A percentile compares a stretch with the other conserved stretches of the same genome.
Conservation (phyloP, 2,888 invertebrate species). For the Dicycla oo region DNA sequence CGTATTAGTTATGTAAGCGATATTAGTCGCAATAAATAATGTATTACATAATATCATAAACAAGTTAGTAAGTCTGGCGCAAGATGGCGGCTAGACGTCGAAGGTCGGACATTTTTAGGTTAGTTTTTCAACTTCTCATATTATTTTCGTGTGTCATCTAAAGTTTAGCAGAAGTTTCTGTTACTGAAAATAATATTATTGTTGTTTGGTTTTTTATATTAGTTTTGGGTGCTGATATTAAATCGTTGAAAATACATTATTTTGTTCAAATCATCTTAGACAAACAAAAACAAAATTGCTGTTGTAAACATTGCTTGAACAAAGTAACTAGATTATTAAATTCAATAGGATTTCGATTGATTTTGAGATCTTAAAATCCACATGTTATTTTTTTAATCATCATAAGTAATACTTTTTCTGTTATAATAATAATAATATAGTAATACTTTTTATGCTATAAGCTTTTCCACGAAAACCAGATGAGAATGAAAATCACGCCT, state of each 20-base stretch:
- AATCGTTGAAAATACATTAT: neutral
- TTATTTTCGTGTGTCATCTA: constrained; percentile 39
- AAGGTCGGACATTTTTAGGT: constrained; percentile 46
- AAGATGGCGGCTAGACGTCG: constrained; percentile 49
- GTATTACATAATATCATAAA: constrained; percentile 29
- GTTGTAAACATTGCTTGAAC: neutral
- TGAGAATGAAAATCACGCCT: constrained; percentile 38
- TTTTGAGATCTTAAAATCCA: neutral
- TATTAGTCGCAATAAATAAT: constrained; percentile 48
- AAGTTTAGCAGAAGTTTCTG: constrained; percentile 24
- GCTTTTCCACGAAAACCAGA: constrained; percentile 21
- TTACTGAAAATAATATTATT: constrained; percentile 18
- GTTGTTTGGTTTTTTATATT: constrained; percentile 24
- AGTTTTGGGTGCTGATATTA: constrained; percentile 17
- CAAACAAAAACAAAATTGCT: neutral
- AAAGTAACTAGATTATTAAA: neutral
- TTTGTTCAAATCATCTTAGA: neutral
- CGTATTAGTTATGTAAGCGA: constrained; percentile 31
- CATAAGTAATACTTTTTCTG: neutral
- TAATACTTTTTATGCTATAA: neutral
- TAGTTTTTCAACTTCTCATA: constrained; percentile 27
- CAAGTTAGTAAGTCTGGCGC: constrained; percentile 41
- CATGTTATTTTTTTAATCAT: constrained; percentile 5
- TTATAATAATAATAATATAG: too few species aligned
- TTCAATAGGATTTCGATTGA: neutral